Evolutionary conservation across 2,797 vertebrate species (phyloP).

Genomic region (Alca torda): DNA sequence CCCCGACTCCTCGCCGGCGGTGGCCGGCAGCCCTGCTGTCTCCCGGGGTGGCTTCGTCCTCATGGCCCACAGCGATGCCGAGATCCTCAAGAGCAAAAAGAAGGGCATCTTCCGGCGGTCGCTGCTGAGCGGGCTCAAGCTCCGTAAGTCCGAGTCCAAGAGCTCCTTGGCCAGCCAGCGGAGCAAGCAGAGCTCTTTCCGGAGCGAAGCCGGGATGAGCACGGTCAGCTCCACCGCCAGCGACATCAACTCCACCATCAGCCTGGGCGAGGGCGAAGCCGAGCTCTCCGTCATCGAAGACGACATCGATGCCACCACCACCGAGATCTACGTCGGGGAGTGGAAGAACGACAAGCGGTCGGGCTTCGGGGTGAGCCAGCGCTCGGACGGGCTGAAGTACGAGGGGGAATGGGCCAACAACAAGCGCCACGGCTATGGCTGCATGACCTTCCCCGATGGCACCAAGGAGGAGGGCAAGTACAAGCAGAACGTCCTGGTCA

Average conservation of each 20-base stretch:
- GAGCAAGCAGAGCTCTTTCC: constrained; percentile 98
- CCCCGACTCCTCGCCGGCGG: constrained; percentile 83
- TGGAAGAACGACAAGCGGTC: constrained; percentile 97
- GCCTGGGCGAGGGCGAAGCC: constrained; percentile 92
- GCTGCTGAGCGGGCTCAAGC: constrained; percentile 92
- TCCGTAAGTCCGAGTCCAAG: constrained; percentile 96
- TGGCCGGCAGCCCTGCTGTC: constrained; percentile 89
- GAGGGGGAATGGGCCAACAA: constrained; percentile 97
- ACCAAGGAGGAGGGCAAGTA: constrained; percentile 99
- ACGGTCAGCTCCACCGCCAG: constrained; percentile 95
- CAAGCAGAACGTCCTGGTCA: constrained; percentile 95
- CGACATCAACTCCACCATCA: constrained; percentile 97
- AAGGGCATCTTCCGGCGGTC: constrained; percentile 95
- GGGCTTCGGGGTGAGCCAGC: constrained; percentile 90
- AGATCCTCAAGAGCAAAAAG: constrained; percentile 92
- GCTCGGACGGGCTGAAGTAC: constrained; percentile 93
- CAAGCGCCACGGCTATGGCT: constrained; percentile 95
- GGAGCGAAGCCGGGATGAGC: constrained; percentile 97
- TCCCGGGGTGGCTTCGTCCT: constrained; percentile 96
- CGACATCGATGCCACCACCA: constrained; percentile 94
- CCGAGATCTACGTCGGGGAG: constrained; percentile 93
- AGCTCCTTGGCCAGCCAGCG: constrained; percentile 96
- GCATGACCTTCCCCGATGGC: constrained; percentile 94
- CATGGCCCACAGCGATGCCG: constrained; percentile 92
- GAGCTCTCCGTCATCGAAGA: constrained; percentile 90